A percentile compares a stretch with the other conserved stretches of the same genome.
These are phyloP conservation scores for Loris lydekkerianus DNA, from an alignment of 2,797 vertebrate species.

Conservation along the genomic window DNA sequence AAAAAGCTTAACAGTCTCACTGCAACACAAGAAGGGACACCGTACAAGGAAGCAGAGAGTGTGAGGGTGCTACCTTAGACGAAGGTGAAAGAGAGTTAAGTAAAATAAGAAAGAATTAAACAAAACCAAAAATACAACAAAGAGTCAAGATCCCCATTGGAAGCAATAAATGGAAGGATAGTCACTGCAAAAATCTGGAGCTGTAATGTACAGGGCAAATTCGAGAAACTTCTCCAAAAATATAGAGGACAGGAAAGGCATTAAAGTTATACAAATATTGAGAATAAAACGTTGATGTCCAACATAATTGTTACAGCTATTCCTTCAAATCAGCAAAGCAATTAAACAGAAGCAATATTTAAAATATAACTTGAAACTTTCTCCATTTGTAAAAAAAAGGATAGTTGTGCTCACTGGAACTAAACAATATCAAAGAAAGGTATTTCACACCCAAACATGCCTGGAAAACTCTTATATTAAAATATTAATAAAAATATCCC, in stretches of 20 bases:
- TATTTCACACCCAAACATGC: not conserved
- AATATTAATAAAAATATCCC: not conserved
- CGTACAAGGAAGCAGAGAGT: not conserved
- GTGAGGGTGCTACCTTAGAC: not conserved
- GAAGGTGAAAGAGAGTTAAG: not conserved
- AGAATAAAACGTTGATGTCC: not conserved
- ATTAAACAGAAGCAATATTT: not conserved
- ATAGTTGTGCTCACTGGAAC: not conserved
- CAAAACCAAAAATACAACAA: not conserved
- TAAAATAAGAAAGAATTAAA: not conserved
- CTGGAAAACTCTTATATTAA: not conserved
- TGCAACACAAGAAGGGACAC: not conserved
- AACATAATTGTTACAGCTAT: not conserved
- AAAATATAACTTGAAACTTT: not conserved
- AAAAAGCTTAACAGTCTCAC: not conserved
- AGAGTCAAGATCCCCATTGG: not conserved
- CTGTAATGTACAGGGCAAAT: not conserved
- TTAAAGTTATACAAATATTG: not conserved
- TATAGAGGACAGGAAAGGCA: not conserved
- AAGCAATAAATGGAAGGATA: not conserved
- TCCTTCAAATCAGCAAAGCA: slow-evolving; percentile 37
- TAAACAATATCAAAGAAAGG: not conserved
- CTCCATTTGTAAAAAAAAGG: not conserved
- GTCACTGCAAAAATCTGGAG: not conserved
- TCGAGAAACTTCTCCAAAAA: not conserved